Conservation (phyloP, 2,888 invertebrate genomes). For the Glaucopsyche alexis region DNA sequence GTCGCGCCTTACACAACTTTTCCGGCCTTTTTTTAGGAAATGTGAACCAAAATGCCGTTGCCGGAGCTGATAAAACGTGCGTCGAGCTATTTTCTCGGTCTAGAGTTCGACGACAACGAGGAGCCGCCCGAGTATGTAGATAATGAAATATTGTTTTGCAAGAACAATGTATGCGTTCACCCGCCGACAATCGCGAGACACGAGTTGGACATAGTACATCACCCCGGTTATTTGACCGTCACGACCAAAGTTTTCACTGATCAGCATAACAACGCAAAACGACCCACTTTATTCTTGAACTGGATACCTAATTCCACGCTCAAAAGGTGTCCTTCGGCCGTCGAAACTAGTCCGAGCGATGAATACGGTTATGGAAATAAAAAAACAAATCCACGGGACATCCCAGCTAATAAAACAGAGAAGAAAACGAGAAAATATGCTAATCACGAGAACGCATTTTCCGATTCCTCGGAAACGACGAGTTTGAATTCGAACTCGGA, state of each 20-base stretch:
- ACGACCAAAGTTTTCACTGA: constrained; percentile 90
- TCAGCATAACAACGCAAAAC: constrained; percentile 86
- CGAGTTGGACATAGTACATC: constrained; percentile 91
- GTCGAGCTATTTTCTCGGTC: constrained; percentile 88
- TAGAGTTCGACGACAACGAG: constrained; percentile 81
- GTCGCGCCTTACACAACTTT: constrained; percentile 57
- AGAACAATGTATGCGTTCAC: constrained; percentile 98
- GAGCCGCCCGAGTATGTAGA: constrained; percentile 85
- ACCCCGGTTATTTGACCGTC: constrained; percentile 95
- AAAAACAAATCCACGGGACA: constrained; percentile 53
- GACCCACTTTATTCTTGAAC: constrained; percentile 91
- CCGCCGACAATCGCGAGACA: constrained; percentile 91
- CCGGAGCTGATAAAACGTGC: constrained; percentile 88
- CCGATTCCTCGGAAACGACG: constrained; percentile 76
- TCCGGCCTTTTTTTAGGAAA: constrained; percentile 45
- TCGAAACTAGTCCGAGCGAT: constrained; percentile 80
- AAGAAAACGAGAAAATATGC: constrained; percentile 56
- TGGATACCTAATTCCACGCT: constrained; percentile 97
- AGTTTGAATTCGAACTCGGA: constrained; percentile 76
- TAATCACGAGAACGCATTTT: constrained; percentile 71
- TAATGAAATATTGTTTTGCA: constrained; percentile 92
- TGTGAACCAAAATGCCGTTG: constrained; percentile 84
- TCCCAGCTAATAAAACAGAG: constrained; percentile 46
- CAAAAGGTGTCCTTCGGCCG: constrained; percentile 89
- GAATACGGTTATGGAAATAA: constrained; percentile 62